Conservation (phyloP, 1,140 invertebrate genomes). For the Telenomus remus region DNA sequence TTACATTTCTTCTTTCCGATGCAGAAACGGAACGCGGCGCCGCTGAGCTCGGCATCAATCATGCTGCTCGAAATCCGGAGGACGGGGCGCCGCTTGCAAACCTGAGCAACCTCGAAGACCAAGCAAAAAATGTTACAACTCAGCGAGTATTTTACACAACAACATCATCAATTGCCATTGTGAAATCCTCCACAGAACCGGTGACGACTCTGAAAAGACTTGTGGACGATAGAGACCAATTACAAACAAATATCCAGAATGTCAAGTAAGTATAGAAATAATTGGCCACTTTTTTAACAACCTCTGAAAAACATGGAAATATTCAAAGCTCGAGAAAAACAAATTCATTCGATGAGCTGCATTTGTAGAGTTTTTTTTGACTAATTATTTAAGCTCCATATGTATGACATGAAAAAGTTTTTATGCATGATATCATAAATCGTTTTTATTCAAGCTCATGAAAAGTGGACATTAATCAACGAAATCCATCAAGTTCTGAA, state of each 20-base stretch:
- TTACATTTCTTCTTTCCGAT: constrained; percentile 50
- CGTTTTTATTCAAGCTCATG: too few species aligned
- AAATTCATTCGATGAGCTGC: too few species aligned
- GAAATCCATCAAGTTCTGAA: too few species aligned
- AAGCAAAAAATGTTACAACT: constrained; percentile 41
- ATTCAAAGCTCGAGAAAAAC: too few species aligned
- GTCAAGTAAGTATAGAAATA: constrained; percentile 9
- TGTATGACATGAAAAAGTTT: too few species aligned
- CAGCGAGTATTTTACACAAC: constrained; percentile 32
- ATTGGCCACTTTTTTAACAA: too few species aligned
- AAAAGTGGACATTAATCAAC: too few species aligned
- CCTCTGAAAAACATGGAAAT: too few species aligned
- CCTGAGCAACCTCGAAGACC: constrained; percentile 14
- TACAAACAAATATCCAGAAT: constrained; percentile 4
- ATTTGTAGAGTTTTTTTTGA: too few species aligned
- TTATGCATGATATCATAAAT: too few species aligned
- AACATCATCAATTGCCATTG: constrained; percentile 34
- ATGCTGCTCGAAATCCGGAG: constrained; percentile 29
- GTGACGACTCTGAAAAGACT: constrained; percentile 27
- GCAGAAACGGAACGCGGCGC: constrained; percentile 56
- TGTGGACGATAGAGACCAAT: constrained; percentile 27
- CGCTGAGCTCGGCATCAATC: constrained; percentile 59
- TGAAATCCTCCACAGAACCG: constrained; percentile 36
- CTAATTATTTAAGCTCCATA: too few species aligned
- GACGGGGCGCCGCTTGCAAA: constrained; percentile 2